Percentiles rank a stretch among this genome's conserved stretches.
These are phyloP conservation scores for Lordiphosa andalusiaca DNA, from an alignment of 2,888 invertebrate genomes.

Conservation along the genomic window DNA sequence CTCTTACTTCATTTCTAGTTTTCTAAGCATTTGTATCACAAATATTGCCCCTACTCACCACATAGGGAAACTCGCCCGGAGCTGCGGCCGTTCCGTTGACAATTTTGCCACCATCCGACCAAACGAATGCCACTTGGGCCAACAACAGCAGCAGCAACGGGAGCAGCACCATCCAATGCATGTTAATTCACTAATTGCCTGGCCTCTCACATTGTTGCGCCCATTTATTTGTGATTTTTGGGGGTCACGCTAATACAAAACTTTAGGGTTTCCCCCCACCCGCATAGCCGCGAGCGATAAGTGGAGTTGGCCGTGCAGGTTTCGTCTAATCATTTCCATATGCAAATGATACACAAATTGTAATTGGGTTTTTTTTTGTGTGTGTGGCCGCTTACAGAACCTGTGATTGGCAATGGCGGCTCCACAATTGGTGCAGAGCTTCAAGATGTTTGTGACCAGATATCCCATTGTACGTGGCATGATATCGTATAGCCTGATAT, in stretches of 20 bases:
- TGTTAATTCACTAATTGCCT: conserved; percentile 11
- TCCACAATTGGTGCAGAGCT: conserved; percentile 39
- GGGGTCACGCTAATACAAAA: background rate
- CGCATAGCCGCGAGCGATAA: conserved; percentile 16
- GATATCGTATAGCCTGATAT: conserved; percentile 86
- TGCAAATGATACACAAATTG: conserved; percentile 20
- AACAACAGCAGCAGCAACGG: background rate
- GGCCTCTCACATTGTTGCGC: background rate
- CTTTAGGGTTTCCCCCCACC: background rate
- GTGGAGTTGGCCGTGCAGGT: conserved; percentile 35
- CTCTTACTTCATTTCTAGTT: too few relatives aligned
- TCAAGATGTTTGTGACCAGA: conserved; percentile 69
- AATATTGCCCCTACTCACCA: conserved; percentile 51
- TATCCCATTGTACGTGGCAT: conserved; percentile 83
- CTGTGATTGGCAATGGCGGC: conserved; percentile 11
- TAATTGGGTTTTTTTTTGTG: background rate
- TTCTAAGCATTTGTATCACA: too few relatives aligned
- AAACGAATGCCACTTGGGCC: background rate
- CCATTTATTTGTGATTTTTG: conserved; percentile 33
- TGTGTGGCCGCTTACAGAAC: conserved; percentile 7
- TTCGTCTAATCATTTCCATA: conserved; percentile 7
- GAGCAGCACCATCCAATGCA: conserved; percentile 13
- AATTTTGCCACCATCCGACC: conserved; percentile 53
- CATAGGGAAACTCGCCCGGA: conserved; percentile 72
- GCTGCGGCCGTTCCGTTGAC: conserved; percentile 75